Percentiles rank a stretch among this genome's conserved stretches.
phyloP scores from a whole-genome alignment of 1,140 invertebrate genomes.

The Ctenoplectra terminalis region DNA sequence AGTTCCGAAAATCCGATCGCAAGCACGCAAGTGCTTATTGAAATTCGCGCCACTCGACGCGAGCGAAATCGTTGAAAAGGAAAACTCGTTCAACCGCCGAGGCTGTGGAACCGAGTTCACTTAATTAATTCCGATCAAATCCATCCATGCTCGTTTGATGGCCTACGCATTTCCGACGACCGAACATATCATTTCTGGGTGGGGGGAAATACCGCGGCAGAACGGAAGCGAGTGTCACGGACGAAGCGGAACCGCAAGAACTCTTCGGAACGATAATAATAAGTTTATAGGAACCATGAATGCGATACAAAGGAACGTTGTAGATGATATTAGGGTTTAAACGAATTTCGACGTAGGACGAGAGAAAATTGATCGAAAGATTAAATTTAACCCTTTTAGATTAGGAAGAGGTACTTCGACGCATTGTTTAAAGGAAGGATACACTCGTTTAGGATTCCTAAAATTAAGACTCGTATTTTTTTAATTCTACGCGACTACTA shows the following conservation, averaged over 20 bases:
- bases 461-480: no score
- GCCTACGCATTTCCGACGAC: constrained; percentile 9
- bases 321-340: neutral
- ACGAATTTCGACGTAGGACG: neutral
- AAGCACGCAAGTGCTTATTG: neutral
- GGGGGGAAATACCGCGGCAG: neutral
- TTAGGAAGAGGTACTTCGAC: neutral
- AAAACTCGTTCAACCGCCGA: neutral
- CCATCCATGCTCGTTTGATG: constrained; percentile 21
- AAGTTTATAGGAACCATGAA: neutral
- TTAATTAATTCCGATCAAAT: constrained; percentile 33
- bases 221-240: no score
- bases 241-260: neutral
- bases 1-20: neutral
- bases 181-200: constrained; percentile 15
- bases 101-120: neutral
- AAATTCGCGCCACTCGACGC: neutral
- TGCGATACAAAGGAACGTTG: neutral
- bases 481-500: no score
- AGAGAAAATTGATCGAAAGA: neutral
- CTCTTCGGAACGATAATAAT: neutral
- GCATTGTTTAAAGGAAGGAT: neutral
- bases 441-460: no score
- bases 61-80: neutral
- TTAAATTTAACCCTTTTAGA: neutral